phyloP scores from a whole-genome alignment of 2,888 invertebrate genomes.

The Eulithis prunata region DNA sequence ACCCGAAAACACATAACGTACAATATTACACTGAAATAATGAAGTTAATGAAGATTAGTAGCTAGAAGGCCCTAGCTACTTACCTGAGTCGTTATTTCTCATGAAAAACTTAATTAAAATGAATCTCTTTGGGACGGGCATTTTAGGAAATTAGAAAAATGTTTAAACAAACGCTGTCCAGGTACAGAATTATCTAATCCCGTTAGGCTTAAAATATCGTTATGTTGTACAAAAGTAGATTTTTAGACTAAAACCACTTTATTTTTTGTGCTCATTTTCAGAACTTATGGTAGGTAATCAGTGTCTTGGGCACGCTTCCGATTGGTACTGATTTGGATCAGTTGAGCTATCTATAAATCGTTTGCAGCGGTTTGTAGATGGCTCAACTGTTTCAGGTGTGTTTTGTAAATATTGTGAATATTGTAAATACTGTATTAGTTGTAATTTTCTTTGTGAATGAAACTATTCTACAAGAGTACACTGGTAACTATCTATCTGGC shows the following conservation, averaged over 20 bases:
- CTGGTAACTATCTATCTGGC: neutral
- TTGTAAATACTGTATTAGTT: no score
- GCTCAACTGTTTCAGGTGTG: no score
- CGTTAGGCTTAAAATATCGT: slow-evolving; percentile 31
- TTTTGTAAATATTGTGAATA: no score
- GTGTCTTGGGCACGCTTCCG: no score
- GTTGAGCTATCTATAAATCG: no score
- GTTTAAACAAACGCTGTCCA: slow-evolving; percentile 49
- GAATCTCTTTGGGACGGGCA: slow-evolving; percentile 68
- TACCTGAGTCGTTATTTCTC: slow-evolving; percentile 67
- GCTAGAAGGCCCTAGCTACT: slow-evolving; percentile 63
- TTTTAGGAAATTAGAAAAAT: slow-evolving; percentile 62
- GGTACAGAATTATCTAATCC: slow-evolving; percentile 48
- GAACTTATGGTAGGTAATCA: no score
- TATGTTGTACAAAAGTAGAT: neutral
- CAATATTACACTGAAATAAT: slow-evolving; percentile 69
- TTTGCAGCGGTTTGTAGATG: no score
- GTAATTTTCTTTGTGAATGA: no score
- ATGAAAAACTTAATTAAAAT: slow-evolving; percentile 80
- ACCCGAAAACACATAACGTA: slow-evolving; percentile 46
- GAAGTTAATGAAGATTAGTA: slow-evolving; percentile 78
- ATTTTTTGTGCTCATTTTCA: no score
- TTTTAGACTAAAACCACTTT: no score
- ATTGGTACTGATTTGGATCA: no score
- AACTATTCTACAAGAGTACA: no score